Evolutionary conservation across 2,113 vertebrate genomes (phyloP), one percentile per base, ranked within the genome.

Genomic region (Dryoscopus gambensis): DNA sequence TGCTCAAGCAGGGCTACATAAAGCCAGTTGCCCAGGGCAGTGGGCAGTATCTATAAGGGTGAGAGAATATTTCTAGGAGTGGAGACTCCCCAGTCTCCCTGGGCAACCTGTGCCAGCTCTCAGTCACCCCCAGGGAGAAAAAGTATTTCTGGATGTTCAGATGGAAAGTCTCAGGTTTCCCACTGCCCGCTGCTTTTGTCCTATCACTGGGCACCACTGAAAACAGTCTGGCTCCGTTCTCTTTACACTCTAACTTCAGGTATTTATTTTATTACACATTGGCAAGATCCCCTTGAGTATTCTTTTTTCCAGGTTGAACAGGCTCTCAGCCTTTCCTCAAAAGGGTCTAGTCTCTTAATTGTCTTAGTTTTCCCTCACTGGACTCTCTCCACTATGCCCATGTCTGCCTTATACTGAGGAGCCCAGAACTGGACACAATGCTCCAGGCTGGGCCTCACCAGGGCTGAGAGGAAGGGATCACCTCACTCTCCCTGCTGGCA

Each of bases 21-120:
- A 11, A 84, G 12, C 53, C 0, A 0, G 3, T 33, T 92, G 74
- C 53, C 8, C 30, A 33, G 46, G 27, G n/a, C 68, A 2, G 2
- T 50, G 55, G 15, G 53, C 15, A 63, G 2, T 59, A 37, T 50
- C 44, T 55, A 19, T 10, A 55, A 39, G 22, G 15, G 9, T 50
- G 12, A 71, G 42, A 67, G 16, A 76, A 15, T 79, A 62, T 81
- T 56, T 76, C n/a, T 13, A 70, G n/a, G 7, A 10, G 10, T 33
- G 31, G 35, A 67, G 52, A 42, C 18, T 84, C 16, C 30, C 23
- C 35, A 55, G 0, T 10, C 14, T 90, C 46, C 35, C 23, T 73
- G 53, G 12, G 18, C 12, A 91, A 21, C 12, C 30, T 73, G 21
- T 60, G 31, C n/a, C 30, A 63, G 18, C 71, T 52, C 27, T 80